Percentiles rank a stretch among this genome's conserved stretches.
Evolutionary conservation across 2,113 vertebrate genomes (phyloP).

Genomic region (Balaenoptera acutorostrata): DNA sequence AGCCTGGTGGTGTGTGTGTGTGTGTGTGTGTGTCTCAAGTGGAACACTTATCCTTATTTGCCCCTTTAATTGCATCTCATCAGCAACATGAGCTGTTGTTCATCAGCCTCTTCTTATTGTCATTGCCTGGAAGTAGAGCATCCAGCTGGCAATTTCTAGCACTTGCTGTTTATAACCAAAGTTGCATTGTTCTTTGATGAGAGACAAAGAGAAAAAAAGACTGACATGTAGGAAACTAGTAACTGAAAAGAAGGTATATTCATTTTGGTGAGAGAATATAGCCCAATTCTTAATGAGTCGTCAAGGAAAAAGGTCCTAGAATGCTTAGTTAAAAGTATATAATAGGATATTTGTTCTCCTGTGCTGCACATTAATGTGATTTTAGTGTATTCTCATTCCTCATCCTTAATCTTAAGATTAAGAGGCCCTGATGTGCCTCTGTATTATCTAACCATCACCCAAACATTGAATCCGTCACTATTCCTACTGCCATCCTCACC

Average conservation of each 20-base stretch:
- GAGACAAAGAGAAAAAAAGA: neutral
- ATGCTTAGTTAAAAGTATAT: neutral
- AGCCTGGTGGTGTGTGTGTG: neutral
- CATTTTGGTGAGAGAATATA: neutral
- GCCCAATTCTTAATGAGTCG: neutral
- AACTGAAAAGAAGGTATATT: neutral
- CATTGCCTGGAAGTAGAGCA: neutral
- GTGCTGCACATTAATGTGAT: neutral
- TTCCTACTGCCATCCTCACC: fast-evolving
- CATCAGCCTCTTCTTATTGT: constrained; percentile 15
- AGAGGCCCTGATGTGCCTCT: neutral
- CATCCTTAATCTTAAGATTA: neutral
- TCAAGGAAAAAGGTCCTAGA: neutral
- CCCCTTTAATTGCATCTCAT: neutral
- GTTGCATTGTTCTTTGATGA: neutral
- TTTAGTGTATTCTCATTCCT: neutral
- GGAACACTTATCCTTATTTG: neutral
- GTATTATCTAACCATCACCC: neutral
- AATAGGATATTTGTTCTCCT: neutral
- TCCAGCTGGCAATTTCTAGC: constrained; percentile 11
- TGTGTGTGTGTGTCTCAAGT: neutral
- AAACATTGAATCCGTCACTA: neutral
- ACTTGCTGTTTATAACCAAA: constrained; percentile 19
- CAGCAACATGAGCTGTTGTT: neutral
- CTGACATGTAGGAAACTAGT: neutral